phyloP scores from a whole-genome alignment of 2,888 invertebrate species.

The Poecilobothrus nobilitatus region DNA sequence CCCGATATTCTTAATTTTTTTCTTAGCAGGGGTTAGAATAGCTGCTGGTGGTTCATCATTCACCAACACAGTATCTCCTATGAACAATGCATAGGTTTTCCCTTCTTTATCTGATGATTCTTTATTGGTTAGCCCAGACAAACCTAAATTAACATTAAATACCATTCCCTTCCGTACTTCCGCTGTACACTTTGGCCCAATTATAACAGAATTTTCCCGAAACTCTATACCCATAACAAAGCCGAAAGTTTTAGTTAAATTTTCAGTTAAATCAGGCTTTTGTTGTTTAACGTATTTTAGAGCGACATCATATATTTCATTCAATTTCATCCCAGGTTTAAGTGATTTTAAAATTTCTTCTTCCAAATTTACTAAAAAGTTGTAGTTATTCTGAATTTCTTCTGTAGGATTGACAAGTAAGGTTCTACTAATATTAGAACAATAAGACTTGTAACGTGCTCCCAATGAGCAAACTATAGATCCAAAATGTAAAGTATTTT shows the following conservation, averaged over 20 bases:
- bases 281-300: conserved; percentile 75
- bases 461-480: conserved; percentile 93
- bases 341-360: conserved; percentile 83
- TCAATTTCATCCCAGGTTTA: conserved; percentile 71
- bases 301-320: conserved; percentile 79
- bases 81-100: conserved; percentile 83
- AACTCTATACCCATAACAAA: conserved; percentile 99
- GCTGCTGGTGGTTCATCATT: conserved; percentile 82
- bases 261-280: conserved; percentile 75
- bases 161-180: conserved; percentile 87
- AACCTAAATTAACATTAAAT: conserved; percentile 90
- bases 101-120: conserved; percentile 78
- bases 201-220: conserved; percentile 84
- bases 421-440: conserved; percentile 95
- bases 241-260: conserved; percentile 90
- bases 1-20: conserved; percentile 90
- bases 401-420: conserved; percentile 88
- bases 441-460: conserved; percentile 92
- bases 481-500: conserved; percentile 89
- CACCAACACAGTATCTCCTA: conserved; percentile 95
- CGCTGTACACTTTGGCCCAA: conserved; percentile 80
- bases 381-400: conserved; percentile 75
- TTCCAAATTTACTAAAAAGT: conserved; percentile 79
- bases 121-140: conserved; percentile 74
- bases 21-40: conserved; percentile 83